phyloP scores from a whole-genome alignment of 2,797 vertebrate species.

The Distichodus sexfasciatus region DNA sequence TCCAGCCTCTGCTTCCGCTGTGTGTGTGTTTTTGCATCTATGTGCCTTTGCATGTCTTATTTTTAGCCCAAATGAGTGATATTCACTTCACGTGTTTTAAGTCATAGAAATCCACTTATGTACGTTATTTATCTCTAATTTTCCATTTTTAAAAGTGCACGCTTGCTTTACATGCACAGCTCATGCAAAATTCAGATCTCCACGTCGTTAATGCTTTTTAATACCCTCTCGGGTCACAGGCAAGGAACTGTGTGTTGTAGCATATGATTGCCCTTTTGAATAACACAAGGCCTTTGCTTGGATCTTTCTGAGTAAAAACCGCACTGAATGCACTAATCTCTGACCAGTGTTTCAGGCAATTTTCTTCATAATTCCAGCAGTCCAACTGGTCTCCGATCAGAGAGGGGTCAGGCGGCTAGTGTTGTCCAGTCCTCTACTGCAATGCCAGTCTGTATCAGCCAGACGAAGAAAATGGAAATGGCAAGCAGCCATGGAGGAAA shows the following conservation, averaged over 20 bases:
- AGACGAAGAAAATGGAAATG: neutral
- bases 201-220: neutral
- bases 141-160: neutral
- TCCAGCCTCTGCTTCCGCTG: constrained; percentile 58
- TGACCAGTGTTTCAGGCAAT: neutral
- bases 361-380: neutral
- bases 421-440: neutral
- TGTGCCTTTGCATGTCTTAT: neutral
- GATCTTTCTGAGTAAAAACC: neutral
- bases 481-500: neutral
- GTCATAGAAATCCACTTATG: too few species aligned
- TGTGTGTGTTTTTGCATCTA: constrained; percentile 9
- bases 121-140: neutral
- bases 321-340: neutral
- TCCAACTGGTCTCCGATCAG: neutral
- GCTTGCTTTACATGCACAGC: constrained; percentile 35
- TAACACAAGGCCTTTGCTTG: neutral
- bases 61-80: neutral
- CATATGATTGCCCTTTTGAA: neutral
- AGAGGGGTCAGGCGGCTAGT: neutral
- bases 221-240: neutral
- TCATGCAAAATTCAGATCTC: constrained; percentile 32
- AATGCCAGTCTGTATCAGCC: neutral
- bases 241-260: neutral
- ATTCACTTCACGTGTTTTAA: neutral